Evolutionary conservation across 2,888 invertebrate genomes (phyloP), one percentile per base, ranked within the genome.

Genomic region (Cerastis rubricosa): DNA sequence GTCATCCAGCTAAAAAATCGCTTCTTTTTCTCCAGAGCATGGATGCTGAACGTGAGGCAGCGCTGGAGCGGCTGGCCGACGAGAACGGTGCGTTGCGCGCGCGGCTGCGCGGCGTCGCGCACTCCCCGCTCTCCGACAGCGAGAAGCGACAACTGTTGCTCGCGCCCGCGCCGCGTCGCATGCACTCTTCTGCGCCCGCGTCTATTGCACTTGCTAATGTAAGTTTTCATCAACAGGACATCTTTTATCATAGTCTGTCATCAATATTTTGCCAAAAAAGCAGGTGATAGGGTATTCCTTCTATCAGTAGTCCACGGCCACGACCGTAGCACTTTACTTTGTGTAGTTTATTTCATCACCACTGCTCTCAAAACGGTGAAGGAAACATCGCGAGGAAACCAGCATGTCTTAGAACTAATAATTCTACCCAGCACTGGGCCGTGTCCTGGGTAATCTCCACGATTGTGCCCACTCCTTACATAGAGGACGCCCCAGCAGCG

Each of bases 171-270:
- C 96, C 96, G 88, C 91, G 90, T 95, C 97, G 98, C 88, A 97
- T 98, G 93, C 98, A 98, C 92, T 98, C 98, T 90, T 98, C 98
- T 70, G 98, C 98, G 70, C 98, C 98, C 29, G 98, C 98, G n/a
- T 98, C 98, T 74, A 98, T 98, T 89, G 98, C 96, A 97, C 98
- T 91, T 40, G 95, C 96, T 84, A 95, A 95, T 83, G 96, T 96
- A 74, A 89, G 92, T 90, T 43, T 6, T 6, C 4, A 9, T 11
- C 51, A 3, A 51, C 22, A 22, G 51, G 11, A 22, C n/a, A 54
- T 54, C 22, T n/a, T 54, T 22, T 54, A n/a, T 51, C 22, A 51
- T 22, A 51, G 19, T 19, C 49, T 22, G 22, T 22, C 22, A 8
- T 45, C 14, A 45, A 45, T 45, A 45, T 45, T 45, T 12, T 45